Conservation (phyloP, 1,140 invertebrate species). For the Ruditapes philippinarum region DNA sequence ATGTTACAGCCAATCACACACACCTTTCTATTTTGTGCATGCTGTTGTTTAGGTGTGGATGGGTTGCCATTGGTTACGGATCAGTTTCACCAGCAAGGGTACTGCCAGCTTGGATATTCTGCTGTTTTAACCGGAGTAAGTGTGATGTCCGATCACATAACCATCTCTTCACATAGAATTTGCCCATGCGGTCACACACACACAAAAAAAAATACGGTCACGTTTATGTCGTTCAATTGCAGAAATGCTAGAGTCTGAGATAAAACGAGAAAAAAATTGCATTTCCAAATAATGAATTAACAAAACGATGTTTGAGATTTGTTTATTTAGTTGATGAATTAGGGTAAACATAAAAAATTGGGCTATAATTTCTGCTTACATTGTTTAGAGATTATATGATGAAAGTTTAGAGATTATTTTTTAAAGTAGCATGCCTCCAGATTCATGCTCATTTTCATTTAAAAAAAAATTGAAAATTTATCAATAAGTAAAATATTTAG, state of each 20-base stretch:
- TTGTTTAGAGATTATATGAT: too few relatives aligned
- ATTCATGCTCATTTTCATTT: too few relatives aligned
- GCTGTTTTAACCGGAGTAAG: slow-evolving; percentile 94
- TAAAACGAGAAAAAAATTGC: too few relatives aligned
- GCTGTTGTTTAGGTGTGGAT: slow-evolving; percentile 69
- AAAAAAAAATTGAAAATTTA: too few relatives aligned
- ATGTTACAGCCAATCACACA: background rate
- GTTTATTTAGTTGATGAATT: too few relatives aligned
- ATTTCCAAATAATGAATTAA: too few relatives aligned
- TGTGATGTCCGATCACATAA: slow-evolving; percentile 33
- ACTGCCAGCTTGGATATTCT: slow-evolving; percentile 96
- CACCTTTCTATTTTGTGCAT: slow-evolving; percentile 50
- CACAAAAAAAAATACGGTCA: slow-evolving; percentile 27
- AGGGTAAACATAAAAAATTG: too few relatives aligned
- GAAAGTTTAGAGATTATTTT: too few relatives aligned
- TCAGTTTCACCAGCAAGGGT: slow-evolving; percentile 94
- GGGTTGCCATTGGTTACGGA: slow-evolving; percentile 59
- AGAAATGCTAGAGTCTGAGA: slow-evolving; percentile 21
- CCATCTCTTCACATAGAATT: slow-evolving; percentile 3
- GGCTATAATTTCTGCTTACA: too few relatives aligned
- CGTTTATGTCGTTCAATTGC: slow-evolving; percentile 19
- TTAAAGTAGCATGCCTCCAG: too few relatives aligned
- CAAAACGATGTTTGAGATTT: too few relatives aligned
- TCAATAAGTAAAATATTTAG: too few relatives aligned
- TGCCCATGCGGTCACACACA: slow-evolving; percentile 12